phyloP scores from a whole-genome alignment of 2,888 invertebrate genomes.

The Galerucella pusilla region DNA sequence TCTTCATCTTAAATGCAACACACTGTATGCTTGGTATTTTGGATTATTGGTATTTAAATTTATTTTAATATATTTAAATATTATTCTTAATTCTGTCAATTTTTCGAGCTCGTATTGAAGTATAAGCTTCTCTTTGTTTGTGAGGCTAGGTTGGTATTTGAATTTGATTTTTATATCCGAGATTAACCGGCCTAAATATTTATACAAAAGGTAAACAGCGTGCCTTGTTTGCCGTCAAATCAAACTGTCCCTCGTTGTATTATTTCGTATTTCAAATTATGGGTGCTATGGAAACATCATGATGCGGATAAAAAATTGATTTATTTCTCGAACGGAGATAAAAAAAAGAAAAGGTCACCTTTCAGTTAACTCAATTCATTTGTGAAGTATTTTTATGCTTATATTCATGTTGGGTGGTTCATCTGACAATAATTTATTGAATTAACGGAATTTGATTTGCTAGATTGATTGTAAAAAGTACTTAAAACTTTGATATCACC shows the following conservation, averaged over 20 bases:
- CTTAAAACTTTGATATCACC: no score
- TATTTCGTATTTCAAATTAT: conserved; percentile 20
- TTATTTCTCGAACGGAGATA: conserved; percentile 7
- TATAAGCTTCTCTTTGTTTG: no score
- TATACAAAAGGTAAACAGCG: conserved; percentile 2
- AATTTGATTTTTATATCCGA: background rate
- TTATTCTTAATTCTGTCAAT: no score
- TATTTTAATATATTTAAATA: no score
- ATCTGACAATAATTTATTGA: background rate
- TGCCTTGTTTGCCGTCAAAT: conserved; percentile 24
- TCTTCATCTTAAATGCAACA: no score
- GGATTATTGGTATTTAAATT: no score
- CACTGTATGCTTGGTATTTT: no score
- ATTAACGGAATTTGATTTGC: no score
- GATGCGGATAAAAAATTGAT: conserved; percentile 34
- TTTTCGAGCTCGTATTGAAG: no score
- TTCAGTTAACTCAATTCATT: conserved; percentile 2
- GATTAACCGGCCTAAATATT: background rate
- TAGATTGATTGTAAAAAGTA: no score
- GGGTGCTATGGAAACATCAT: conserved; percentile 33
- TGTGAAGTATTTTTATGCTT: background rate
- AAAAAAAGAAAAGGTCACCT: background rate
- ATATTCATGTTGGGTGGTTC: background rate
- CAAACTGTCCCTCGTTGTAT: conserved; percentile 24
- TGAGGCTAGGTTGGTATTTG: background rate